Evolutionary conservation across 2,113 vertebrate genomes (phyloP), one percentile per base, ranked within the genome.

Genomic region (Perca flavescens): DNA sequence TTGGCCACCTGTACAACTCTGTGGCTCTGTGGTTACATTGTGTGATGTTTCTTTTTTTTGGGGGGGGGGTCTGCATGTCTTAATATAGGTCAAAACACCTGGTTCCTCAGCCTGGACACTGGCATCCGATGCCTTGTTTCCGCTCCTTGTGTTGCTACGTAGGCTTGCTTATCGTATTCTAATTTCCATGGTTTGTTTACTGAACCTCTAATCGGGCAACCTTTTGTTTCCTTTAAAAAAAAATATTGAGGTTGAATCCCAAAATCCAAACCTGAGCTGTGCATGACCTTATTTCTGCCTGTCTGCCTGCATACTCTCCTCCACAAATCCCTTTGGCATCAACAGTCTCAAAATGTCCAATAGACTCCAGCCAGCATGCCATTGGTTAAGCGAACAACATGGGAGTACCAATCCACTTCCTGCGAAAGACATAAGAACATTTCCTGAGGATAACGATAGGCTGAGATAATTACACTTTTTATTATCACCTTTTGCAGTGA

Each of bases 241-340:
- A 25, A 68, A 74, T 66, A 85, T 62, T 6, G n/a, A 83, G 74
- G 31, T 87, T 82, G 87, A 83, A 82, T 85, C 62, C 50, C 43
- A 70, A 82, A 86, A 88, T 88, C 86, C 80, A 74, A 87, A 81
- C 80, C 83, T 86, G 85, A 80, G 80, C 86, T 19, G 62, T 69
- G 60, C 19, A 60, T 88, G 85, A 86, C 85, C 60, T 81, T 84
- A 61, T 89, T 83, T 80, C 71, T 80, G 56, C 43, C 15, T 64
- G 83, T 40, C 49, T 80, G 73, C 67, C 40, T 74, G 67, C 57
- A 69, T 62, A 17, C 71, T 77, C 54, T 50, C 53, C 22, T 53
- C 16, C 69, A 61, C 46, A 74, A 65, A 67, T 82, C 71, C 62
- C 17, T 84, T 79, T 86, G 76, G 76, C 76, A 53, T 74, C 22